A percentile compares a stretch with the other conserved stretches of the same genome.
These are phyloP conservation scores for Holcopasites calliopsidis DNA, from an alignment of 1,140 invertebrate species.

Conservation along the genomic window DNA sequence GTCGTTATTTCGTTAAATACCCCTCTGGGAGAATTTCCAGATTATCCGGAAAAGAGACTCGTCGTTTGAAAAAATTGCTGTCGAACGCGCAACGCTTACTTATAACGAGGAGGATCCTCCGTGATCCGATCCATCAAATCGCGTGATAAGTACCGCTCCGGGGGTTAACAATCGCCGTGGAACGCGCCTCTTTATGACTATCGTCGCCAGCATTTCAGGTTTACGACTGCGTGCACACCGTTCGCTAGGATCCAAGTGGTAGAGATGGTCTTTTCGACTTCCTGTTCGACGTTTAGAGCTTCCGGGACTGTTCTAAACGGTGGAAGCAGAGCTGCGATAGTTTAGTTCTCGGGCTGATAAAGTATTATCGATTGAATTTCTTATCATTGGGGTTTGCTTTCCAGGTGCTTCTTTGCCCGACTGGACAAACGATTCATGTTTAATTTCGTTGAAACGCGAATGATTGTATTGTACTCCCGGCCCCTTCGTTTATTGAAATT, in stretches of 20 bases:
- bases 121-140: conserved; percentile 41
- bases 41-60: no score
- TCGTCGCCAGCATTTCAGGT: conserved; percentile 16
- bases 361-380: not conserved
- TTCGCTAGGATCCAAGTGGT: not conserved
- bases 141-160: conserved; percentile 48
- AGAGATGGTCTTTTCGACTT: no score
- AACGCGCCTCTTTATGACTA: conserved; percentile 39
- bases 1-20: not conserved
- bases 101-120: not conserved
- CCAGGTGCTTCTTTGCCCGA: not conserved
- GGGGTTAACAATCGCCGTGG: conserved; percentile 24
- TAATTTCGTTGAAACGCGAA: no score
- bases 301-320: no score
- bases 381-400: not conserved
- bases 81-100: conserved; percentile 27
- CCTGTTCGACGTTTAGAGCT: not conserved
- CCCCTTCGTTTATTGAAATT: not conserved
- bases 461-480: no score
- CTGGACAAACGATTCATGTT: no score
- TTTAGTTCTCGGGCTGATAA: not conserved
- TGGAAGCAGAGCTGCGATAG: no score
- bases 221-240: not conserved
- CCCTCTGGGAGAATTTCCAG: no score
- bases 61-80: conserved; percentile 5